Conservation (phyloP, 2,888 invertebrate genomes). For the Microchrysa polita region DNA sequence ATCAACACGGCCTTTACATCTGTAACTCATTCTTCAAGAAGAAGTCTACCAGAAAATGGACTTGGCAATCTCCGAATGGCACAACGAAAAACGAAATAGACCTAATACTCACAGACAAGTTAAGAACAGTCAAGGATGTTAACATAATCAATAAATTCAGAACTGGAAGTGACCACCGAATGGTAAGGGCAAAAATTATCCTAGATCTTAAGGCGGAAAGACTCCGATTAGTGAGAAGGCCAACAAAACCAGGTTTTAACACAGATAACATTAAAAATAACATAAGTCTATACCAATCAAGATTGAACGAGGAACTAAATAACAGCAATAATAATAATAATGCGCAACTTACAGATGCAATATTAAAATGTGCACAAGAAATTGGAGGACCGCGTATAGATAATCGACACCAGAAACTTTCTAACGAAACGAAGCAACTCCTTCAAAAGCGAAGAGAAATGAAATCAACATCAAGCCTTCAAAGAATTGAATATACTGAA, state of each 20-base stretch:
- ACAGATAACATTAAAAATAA: neutral
- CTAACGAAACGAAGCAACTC: slow-evolving; percentile 7
- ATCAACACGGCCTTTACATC: neutral
- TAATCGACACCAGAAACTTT: slow-evolving; percentile 12
- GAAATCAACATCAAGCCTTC: slow-evolving; percentile 12
- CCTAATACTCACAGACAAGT: neutral
- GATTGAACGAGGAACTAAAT: no score
- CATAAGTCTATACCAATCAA: no score
- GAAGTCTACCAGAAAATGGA: neutral
- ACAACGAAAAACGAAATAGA: neutral
- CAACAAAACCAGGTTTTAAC: neutral
- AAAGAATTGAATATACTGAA: slow-evolving; percentile 17
- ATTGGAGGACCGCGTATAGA: neutral
- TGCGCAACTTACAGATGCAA: neutral
- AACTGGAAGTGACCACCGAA: neutral
- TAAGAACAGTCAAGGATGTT: neutral
- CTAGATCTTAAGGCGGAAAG: neutral
- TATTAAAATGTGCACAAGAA: neutral
- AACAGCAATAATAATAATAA: no score
- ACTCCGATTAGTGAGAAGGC: neutral
- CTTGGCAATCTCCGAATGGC: neutral
- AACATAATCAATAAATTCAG: neutral
- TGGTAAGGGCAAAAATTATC: neutral
- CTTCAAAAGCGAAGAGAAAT: slow-evolving; percentile 23
- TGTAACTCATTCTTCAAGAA: neutral